Evolutionary conservation across 2,888 invertebrate species (phyloP).

Genomic region (Melipona beecheii): DNA sequence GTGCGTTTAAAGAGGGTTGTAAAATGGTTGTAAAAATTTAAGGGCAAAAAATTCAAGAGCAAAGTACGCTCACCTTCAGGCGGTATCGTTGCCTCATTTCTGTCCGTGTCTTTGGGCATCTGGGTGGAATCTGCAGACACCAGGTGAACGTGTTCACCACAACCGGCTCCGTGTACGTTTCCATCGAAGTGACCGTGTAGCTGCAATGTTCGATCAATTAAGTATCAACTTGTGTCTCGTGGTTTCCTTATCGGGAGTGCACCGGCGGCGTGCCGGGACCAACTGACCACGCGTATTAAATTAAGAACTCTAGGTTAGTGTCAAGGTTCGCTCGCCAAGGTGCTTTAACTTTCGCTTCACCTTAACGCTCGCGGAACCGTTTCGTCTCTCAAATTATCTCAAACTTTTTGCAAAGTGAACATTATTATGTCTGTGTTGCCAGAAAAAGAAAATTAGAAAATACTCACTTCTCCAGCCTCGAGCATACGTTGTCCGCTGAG

Average conservation of each 20-base stretch:
- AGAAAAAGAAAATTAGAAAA: not conserved
- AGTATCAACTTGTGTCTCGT: conserved; percentile 22
- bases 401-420: no score
- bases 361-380: not conserved
- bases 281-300: conserved; percentile 43
- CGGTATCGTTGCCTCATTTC: conserved; percentile 89
- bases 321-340: conserved; percentile 53
- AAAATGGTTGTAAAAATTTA: not conserved
- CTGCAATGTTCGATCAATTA: conserved; percentile 82
- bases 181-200: conserved; percentile 88
- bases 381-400: no score
- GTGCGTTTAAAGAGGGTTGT: fast-evolving
- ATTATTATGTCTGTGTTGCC: no score
- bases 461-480: conserved; percentile 82
- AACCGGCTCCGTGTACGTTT: conserved; percentile 88
- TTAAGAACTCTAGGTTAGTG: conserved; percentile 50
- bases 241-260: conserved; percentile 60
- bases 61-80: conserved; percentile 87
- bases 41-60: not conserved
- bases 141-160: conserved; percentile 90
- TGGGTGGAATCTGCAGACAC: conserved; percentile 92
- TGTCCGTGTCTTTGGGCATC: conserved; percentile 90
- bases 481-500: conserved; percentile 81
- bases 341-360: not conserved
- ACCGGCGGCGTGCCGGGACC: conserved; percentile 26